phyloP scores from a whole-genome alignment of 2,888 invertebrate species.

The Proisotoma minuta region DNA sequence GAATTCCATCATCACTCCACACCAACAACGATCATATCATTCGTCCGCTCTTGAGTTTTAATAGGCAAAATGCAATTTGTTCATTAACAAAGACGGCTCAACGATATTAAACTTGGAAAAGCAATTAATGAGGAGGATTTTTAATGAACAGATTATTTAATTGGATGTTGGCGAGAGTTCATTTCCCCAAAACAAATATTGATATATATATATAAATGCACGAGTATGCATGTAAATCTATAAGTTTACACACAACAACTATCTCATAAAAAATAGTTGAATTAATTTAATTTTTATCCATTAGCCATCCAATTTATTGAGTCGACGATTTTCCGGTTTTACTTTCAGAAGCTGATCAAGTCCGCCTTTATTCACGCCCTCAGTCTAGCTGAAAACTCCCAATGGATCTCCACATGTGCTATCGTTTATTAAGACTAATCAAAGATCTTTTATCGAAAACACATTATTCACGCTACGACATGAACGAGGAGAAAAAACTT shows the following conservation, averaged over 20 bases:
- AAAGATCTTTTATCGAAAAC: slow-evolving; percentile 36
- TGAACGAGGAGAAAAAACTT: neutral
- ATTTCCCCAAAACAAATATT: no score
- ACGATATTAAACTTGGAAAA: no score
- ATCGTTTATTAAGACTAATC: slow-evolving; percentile 19
- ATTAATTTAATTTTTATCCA: no score
- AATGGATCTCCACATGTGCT: slow-evolving; percentile 24
- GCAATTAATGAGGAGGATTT: no score
- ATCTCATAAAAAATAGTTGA: no score
- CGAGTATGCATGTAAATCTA: neutral
- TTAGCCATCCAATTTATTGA: slow-evolving; percentile 38
- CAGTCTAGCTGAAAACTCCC: slow-evolving; percentile 20
- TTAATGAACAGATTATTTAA: no score
- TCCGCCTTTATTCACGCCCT: slow-evolving; percentile 42
- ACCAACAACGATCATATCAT: neutral
- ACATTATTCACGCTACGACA: slow-evolving; percentile 32
- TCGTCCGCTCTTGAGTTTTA: no score
- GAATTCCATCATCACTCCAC: slow-evolving; percentile 8
- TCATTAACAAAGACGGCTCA: no score
- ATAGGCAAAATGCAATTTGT: no score
- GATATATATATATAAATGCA: no score
- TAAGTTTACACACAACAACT: no score
- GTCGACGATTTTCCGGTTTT: slow-evolving; percentile 26
- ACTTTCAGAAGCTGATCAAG: slow-evolving; percentile 30
- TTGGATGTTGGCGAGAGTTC: no score